phyloP scores from a whole-genome alignment of 1,140 invertebrate genomes.

The Augochlora pura region DNA sequence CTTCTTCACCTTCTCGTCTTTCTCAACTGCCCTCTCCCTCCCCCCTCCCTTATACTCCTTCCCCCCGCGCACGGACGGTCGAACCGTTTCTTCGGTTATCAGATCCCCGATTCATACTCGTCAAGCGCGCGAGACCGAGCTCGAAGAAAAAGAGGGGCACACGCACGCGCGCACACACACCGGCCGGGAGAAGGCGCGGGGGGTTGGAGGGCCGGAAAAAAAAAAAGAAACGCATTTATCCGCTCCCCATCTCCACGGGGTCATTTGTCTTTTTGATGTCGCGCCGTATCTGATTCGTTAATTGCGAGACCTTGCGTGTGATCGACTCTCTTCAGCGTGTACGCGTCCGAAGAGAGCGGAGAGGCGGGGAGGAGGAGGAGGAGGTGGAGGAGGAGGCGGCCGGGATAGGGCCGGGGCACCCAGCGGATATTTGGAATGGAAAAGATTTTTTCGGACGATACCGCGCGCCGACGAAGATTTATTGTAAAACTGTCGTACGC shows the following conservation, averaged over 20 bases:
- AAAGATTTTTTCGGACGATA: slow-evolving; percentile 49
- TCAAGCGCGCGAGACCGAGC: slow-evolving; percentile 58
- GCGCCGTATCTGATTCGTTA: slow-evolving; percentile 70
- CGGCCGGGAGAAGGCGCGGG: slow-evolving; percentile 39
- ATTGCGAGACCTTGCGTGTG: slow-evolving; percentile 68
- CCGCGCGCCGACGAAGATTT: slow-evolving; percentile 27
- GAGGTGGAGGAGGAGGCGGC: slow-evolving; percentile 15
- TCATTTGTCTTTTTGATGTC: slow-evolving; percentile 72
- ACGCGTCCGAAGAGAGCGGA: no score
- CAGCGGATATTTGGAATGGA: slow-evolving; percentile 46
- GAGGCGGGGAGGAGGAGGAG: neutral
- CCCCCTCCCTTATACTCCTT: no score
- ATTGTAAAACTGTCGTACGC: slow-evolving; percentile 37
- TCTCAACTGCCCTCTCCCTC: slow-evolving; percentile 44
- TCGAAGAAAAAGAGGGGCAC: slow-evolving; percentile 43
- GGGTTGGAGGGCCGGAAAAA: slow-evolving; percentile 47
- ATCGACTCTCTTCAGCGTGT: slow-evolving; percentile 58
- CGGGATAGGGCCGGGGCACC: slow-evolving; percentile 24
- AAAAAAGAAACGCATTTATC: slow-evolving; percentile 63
- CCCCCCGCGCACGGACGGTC: slow-evolving; percentile 44
- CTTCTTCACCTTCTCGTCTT: slow-evolving; percentile 29
- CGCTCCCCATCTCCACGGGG: slow-evolving; percentile 59
- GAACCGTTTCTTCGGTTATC: slow-evolving; percentile 70
- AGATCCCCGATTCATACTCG: slow-evolving; percentile 73
- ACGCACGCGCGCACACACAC: no score